Evolutionary conservation across 2,797 vertebrate species (phyloP).

Genomic region (Sebastes umbrosus): DNA sequence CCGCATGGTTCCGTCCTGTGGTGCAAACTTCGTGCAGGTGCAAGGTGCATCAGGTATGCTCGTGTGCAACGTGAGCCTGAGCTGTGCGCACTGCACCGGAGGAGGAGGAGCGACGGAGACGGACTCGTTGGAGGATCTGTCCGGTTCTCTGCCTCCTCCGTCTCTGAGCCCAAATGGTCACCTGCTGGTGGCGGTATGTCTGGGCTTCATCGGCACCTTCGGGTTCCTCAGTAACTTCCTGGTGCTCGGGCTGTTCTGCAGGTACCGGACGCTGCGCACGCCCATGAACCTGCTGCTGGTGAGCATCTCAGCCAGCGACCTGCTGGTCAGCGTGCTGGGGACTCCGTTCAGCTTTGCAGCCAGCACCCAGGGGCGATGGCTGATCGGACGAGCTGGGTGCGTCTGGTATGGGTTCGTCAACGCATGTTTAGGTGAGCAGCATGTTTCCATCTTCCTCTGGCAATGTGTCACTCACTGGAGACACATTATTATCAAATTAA

Average conservation of each 20-base stretch:
- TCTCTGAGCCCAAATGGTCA: slow-evolving; percentile 80
- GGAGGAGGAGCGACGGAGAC: slow-evolving; percentile 30
- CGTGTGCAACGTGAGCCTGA: slow-evolving; percentile 77
- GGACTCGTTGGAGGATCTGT: slow-evolving; percentile 46
- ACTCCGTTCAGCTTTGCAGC: slow-evolving; percentile 89
- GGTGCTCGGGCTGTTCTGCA: slow-evolving; percentile 83
- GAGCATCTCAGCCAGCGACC: slow-evolving; percentile 84
- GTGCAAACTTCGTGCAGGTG: slow-evolving; percentile 46
- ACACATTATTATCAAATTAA: not conserved
- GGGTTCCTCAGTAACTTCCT: slow-evolving; percentile 84
- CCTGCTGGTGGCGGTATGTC: slow-evolving; percentile 82
- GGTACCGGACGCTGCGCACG: slow-evolving; percentile 83
- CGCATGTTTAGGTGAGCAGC: slow-evolving; percentile 82
- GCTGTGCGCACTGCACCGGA: slow-evolving; percentile 70
- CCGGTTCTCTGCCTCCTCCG: slow-evolving; percentile 51
- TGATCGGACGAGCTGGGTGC: slow-evolving; percentile 83
- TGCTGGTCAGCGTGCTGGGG: slow-evolving; percentile 84
- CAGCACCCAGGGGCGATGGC: slow-evolving; percentile 85
- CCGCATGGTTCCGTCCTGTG: slow-evolving; percentile 28
- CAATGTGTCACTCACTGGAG: not conserved
- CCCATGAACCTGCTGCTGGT: slow-evolving; percentile 86
- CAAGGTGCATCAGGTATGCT: slow-evolving; percentile 71
- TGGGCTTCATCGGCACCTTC: slow-evolving; percentile 83
- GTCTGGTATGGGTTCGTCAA: slow-evolving; percentile 88
- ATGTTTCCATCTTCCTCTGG: not conserved